A percentile compares a stretch with the other conserved stretches of the same genome.
Evolutionary conservation across 1,140 invertebrate species (phyloP).

Genomic region (Drosophila azteca): DNA sequence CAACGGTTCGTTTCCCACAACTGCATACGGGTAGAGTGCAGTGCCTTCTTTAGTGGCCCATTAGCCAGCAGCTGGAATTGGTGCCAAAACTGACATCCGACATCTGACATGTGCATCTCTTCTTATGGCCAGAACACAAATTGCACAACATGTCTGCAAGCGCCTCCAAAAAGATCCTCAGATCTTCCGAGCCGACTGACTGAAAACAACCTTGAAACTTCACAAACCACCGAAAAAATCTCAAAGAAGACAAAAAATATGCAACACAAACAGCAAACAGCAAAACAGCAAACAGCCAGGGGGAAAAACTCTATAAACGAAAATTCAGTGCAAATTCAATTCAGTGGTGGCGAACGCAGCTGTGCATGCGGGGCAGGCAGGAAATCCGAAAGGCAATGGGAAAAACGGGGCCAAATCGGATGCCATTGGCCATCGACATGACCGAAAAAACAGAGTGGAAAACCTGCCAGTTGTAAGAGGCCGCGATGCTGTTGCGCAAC

Average conservation of each 20-base stretch:
- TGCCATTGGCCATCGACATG: constrained; percentile 75
- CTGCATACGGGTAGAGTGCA: no score
- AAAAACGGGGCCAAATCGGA: constrained; percentile 58
- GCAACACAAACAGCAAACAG: constrained; percentile 4
- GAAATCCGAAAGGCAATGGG: constrained; percentile 61
- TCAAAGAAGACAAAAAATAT: constrained; percentile 21
- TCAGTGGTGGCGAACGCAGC: constrained; percentile 38
- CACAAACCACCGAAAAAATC: constrained; percentile 54
- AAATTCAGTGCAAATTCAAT: constrained; percentile 32
- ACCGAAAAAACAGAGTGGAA: constrained; percentile 20
- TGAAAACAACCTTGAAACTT: constrained; percentile 63
- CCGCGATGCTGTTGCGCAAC: constrained; percentile 64
- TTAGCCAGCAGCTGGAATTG: constrained; percentile 19
- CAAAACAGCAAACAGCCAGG: background rate
- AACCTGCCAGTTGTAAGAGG: constrained; percentile 34
- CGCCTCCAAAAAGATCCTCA: constrained; percentile 41
- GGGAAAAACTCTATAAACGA: constrained; percentile 22
- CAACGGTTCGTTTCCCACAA: no score
- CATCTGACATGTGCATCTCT: constrained; percentile 43
- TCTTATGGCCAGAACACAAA: constrained; percentile 46
- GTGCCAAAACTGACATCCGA: constrained; percentile 44
- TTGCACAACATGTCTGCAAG: constrained; percentile 39
- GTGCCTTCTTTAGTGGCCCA: background rate
- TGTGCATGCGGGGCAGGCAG: constrained; percentile 39
- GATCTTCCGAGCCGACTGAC: constrained; percentile 9